Evolutionary conservation across 2,888 invertebrate species (phyloP).

Genomic region (Drosophila leonis): DNA sequence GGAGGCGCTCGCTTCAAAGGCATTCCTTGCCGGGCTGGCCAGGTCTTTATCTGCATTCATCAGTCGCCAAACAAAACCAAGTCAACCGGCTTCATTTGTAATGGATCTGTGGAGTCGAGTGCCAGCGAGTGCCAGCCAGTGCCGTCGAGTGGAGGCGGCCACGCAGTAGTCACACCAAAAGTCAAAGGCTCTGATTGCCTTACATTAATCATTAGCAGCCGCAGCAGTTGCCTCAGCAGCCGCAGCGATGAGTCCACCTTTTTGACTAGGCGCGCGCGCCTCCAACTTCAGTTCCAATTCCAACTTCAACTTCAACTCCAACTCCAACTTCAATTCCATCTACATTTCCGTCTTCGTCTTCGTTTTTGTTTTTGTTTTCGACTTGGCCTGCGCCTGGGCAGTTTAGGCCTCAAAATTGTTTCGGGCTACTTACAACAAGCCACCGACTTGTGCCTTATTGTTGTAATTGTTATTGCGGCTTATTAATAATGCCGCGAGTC

Average conservation of each 20-base stretch:
- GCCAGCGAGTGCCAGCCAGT: constrained; percentile 18
- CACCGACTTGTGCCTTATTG: constrained; percentile 57
- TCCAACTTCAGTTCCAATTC: constrained; percentile 7
- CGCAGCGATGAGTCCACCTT: constrained; percentile 27
- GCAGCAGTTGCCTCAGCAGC: neutral
- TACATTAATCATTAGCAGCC: constrained; percentile 64
- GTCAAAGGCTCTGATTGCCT: constrained; percentile 75
- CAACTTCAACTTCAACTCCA: neutral
- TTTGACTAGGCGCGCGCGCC: constrained; percentile 37
- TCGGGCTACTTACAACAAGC: constrained; percentile 76
- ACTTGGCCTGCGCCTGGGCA: constrained; percentile 42
- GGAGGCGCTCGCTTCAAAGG: constrained; percentile 71
- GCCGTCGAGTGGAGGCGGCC: constrained; percentile 69
- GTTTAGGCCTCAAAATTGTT: constrained; percentile 80
- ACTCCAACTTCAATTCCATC: constrained; percentile 6
- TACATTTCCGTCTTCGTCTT: neutral
- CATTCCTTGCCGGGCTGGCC: constrained; percentile 55
- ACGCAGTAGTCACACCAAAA: constrained; percentile 68
- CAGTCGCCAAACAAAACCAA: constrained; percentile 80
- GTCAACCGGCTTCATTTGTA: constrained; percentile 81
- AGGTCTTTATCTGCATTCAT: constrained; percentile 78
- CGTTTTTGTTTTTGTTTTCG: neutral
- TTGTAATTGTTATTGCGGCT: constrained; percentile 79
- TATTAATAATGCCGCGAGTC: constrained; percentile 63
- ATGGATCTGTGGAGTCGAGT: constrained; percentile 53